phyloP scores from a whole-genome alignment of 2,797 vertebrate species.

The Tiaroga cobitis region DNA sequence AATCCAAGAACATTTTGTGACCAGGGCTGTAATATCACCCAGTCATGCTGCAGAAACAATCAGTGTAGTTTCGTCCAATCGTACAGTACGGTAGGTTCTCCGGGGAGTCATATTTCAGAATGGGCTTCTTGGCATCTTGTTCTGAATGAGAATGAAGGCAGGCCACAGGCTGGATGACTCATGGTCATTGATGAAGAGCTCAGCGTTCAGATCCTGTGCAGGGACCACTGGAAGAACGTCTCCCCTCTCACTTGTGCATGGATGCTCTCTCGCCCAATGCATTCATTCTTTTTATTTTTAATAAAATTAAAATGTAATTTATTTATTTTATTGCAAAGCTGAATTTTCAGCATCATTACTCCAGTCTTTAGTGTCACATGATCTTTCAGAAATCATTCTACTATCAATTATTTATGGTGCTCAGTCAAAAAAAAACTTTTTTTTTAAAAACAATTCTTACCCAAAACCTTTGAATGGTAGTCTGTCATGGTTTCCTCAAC shows the following conservation, averaged over 20 bases:
- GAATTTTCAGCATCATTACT: neutral
- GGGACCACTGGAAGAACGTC: constrained; percentile 63
- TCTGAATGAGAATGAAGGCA: constrained; percentile 67
- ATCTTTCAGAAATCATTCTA: too few relatives aligned
- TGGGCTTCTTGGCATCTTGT: constrained; percentile 53
- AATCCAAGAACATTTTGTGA: neutral
- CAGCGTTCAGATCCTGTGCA: constrained; percentile 75
- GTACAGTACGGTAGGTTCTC: constrained; percentile 25
- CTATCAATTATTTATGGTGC: too few relatives aligned
- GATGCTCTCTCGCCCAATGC: constrained; percentile 51
- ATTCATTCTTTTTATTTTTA: neutral
- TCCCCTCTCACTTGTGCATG: constrained; percentile 61
- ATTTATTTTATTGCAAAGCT: too few relatives aligned
- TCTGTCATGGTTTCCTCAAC: neutral
- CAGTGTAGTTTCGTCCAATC: constrained; percentile 25
- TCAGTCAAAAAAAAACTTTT: too few relatives aligned
- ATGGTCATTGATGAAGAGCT: constrained; percentile 78
- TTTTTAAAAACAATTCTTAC: too few relatives aligned
- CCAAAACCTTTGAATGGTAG: neutral
- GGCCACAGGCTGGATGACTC: constrained; percentile 75
- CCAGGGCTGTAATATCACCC: neutral
- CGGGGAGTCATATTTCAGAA: constrained; percentile 43
- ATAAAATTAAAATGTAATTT: too few relatives aligned
- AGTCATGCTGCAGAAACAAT: constrained; percentile 18
- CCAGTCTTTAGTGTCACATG: neutral